These are phyloP conservation scores for Etheostoma perlongum DNA, from an alignment of 2,797 vertebrate species.

Conservation along the genomic window DNA sequence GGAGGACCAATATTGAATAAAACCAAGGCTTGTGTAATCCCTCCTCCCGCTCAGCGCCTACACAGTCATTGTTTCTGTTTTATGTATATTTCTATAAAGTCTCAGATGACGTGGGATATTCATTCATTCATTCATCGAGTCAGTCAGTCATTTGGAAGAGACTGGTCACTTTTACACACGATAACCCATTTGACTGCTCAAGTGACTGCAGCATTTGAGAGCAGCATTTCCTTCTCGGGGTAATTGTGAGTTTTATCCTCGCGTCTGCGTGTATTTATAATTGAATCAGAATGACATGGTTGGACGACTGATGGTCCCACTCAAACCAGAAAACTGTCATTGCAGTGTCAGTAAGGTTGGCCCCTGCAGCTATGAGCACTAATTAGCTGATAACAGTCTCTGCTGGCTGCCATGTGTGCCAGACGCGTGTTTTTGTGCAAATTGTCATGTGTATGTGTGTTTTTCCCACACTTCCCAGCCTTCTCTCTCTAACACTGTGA, in stretches of 20 bases:
- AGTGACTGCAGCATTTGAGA: slow-evolving; percentile 28
- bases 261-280: slow-evolving; percentile 51
- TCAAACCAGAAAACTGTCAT: slow-evolving; percentile 67
- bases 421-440: slow-evolving; percentile 33
- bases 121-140: slow-evolving; percentile 10
- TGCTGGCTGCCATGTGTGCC: slow-evolving; percentile 41
- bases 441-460: slow-evolving; percentile 9
- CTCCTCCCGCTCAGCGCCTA: background rate
- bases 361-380: slow-evolving; percentile 67
- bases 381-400: slow-evolving; percentile 75
- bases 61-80: slow-evolving; percentile 42
- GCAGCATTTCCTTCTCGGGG: slow-evolving; percentile 1
- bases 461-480: slow-evolving; percentile 45
- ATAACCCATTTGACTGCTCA: slow-evolving; percentile 16
- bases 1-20: slow-evolving; percentile 34
- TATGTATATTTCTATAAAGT: slow-evolving; percentile 14
- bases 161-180: slow-evolving; percentile 33
- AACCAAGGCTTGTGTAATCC: slow-evolving; percentile 60
- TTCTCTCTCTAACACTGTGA: slow-evolving; percentile 53
- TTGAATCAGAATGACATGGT: slow-evolving; percentile 54
- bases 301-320: slow-evolving; percentile 52
- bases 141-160: slow-evolving; percentile 10
- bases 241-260: slow-evolving; percentile 21
- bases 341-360: slow-evolving; percentile 64
- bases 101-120: slow-evolving; percentile 2